phyloP scores from a whole-genome alignment of 1,140 invertebrate species.

The Diploscapter pachys region DNA sequence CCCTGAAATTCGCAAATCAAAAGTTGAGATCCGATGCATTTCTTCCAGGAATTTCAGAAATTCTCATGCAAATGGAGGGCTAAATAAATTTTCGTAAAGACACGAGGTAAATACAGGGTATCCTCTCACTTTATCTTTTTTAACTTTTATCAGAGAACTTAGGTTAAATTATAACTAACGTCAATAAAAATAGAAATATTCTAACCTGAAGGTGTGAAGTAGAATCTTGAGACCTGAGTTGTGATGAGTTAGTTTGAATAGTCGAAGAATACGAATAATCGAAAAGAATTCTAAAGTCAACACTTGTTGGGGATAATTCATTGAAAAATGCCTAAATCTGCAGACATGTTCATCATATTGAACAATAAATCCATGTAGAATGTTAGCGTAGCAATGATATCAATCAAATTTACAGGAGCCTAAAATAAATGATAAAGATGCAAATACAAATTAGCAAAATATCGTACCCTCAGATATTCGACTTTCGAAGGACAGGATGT shows the following conservation, averaged over 20 bases:
- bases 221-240: conserved; percentile 95
- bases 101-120: too few species aligned
- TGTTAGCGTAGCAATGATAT: conserved; percentile 86
- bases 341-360: conserved; percentile 64
- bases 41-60: too few species aligned
- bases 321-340: conserved; percentile 33
- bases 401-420: conserved; percentile 82
- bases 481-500: conserved; percentile 74
- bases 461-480: conserved; percentile 72
- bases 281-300: conserved; percentile 94
- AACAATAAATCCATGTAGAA: conserved; percentile 75
- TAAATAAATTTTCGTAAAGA: too few species aligned
- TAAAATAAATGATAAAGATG: conserved; percentile 47
- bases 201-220: conserved; percentile 80
- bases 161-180: too few species aligned
- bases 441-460: not conserved
- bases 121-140: too few species aligned
- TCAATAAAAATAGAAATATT: conserved; percentile 9
- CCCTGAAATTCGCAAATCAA: conserved; percentile 68
- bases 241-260: conserved; percentile 96
- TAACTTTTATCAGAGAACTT: too few species aligned
- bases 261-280: conserved; percentile 93
- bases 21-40: too few species aligned
- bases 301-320: too few species aligned
- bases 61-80: too few species aligned